Conservation (phyloP, 2,888 invertebrate species). For the Eupithecia exiguata region DNA sequence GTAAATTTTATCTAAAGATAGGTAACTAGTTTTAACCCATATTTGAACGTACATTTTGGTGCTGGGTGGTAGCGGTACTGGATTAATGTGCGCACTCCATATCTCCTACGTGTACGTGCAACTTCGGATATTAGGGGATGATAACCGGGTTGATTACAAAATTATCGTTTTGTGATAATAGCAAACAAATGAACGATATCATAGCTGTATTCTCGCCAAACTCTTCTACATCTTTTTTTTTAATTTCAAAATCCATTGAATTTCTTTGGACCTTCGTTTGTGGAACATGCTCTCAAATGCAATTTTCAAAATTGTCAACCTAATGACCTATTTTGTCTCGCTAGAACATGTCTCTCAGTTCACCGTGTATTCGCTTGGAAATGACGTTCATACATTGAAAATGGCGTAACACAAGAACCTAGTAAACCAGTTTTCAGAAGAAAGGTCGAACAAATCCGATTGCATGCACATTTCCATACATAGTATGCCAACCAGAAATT, state of each 20-base stretch:
- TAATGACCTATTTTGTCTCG: background rate
- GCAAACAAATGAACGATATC: no score
- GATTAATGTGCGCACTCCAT: no score
- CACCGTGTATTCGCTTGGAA: constrained; percentile 12
- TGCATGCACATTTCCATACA: constrained; percentile 23
- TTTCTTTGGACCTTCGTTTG: background rate
- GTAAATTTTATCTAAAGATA: no score
- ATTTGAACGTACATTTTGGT: no score
- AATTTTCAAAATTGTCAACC: background rate
- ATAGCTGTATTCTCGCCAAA: background rate
- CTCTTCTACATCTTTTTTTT: background rate
- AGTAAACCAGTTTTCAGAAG: constrained; percentile 38
- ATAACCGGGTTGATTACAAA: no score
- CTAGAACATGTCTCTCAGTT: background rate
- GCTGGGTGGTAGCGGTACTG: no score
- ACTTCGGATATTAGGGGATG: no score
- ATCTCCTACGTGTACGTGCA: no score
- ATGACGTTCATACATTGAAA: constrained; percentile 17
- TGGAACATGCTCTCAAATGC: background rate
- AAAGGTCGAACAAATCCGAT: constrained; percentile 34
- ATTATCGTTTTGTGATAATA: no score
- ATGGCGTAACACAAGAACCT: background rate
- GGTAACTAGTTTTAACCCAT: no score
- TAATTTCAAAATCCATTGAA: background rate
- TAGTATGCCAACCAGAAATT: background rate